Percentiles rank a stretch among this genome's conserved stretches.
phyloP scores from a whole-genome alignment of 2,797 vertebrate species.

The Phrynocephalus forsythii region DNA sequence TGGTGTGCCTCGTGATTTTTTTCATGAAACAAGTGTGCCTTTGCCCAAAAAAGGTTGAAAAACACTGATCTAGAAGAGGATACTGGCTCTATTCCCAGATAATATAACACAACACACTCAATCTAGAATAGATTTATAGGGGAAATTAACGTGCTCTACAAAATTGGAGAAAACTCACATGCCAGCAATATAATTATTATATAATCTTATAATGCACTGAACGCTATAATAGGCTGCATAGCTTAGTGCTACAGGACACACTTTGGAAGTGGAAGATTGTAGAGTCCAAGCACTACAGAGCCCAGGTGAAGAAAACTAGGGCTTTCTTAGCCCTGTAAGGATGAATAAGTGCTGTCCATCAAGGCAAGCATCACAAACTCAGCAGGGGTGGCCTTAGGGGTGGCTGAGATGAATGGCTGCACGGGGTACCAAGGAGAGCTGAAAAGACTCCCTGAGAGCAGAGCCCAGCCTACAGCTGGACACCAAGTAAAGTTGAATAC shows the following conservation, averaged over 20 bases:
- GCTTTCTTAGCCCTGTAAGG: neutral
- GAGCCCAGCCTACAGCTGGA: no score
- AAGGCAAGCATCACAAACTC: no score
- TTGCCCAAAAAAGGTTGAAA: no score
- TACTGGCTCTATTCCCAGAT: neutral
- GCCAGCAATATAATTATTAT: slow-evolving; percentile 15
- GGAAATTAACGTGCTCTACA: neutral
- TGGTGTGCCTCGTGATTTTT: no score
- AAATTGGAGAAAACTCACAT: neutral
- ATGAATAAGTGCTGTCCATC: no score
- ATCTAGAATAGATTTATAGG: slow-evolving; percentile 16
- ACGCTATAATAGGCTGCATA: neutral
- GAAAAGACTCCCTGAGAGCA: no score
- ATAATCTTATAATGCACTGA: neutral
- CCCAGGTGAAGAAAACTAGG: slow-evolving; percentile 16
- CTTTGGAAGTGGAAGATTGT: neutral
- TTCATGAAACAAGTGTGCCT: no score
- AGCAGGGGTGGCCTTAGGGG: no score
- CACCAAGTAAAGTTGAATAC: no score
- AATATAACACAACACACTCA: slow-evolving; percentile 4
- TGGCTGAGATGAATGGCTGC: no score
- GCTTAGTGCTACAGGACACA: neutral
- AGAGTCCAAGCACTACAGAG: neutral
- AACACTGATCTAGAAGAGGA: no score
- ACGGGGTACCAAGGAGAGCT: no score